A percentile compares a stretch with the other conserved stretches of the same genome.
Evolutionary conservation across 2,113 vertebrate genomes (phyloP).

Genomic region (Cryptoleucopteryx plumbea): DNA sequence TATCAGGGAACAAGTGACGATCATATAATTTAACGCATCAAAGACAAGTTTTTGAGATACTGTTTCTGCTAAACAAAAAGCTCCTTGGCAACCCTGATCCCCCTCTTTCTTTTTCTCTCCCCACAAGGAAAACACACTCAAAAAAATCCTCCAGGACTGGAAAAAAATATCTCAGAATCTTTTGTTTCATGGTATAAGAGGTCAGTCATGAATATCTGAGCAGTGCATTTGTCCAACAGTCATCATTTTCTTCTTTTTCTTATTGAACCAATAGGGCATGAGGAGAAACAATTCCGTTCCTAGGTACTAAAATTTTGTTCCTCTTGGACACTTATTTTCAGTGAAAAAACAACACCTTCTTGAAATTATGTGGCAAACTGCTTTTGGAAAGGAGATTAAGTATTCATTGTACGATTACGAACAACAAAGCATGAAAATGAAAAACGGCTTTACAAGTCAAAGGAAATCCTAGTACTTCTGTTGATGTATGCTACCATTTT

Average conservation of each 20-base stretch:
- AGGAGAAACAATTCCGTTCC: slow-evolving; percentile 17
- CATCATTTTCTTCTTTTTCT: slow-evolving; percentile 29
- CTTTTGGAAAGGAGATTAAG: slow-evolving; percentile 9
- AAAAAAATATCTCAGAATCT: neutral
- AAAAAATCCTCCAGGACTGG: neutral
- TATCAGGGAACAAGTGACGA: neutral
- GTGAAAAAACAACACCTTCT: neutral
- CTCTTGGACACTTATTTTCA: slow-evolving; percentile 39
- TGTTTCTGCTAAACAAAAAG: neutral
- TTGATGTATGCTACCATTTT: neutral
- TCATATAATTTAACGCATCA: neutral
- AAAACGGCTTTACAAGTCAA: neutral
- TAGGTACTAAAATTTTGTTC: slow-evolving; percentile 25
- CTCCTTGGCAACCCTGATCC: neutral
- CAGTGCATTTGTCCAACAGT: slow-evolving; percentile 2
- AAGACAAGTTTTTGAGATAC: slow-evolving; percentile 28
- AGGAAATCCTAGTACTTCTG: neutral
- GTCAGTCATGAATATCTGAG: neutral
- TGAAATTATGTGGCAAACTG: neutral
- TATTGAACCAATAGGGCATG: neutral
- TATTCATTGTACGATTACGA: neutral
- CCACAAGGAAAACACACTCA: neutral
- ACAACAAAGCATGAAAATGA: neutral
- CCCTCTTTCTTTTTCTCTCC: neutral
- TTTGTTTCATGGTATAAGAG: slow-evolving; percentile 18